phyloP scores from a whole-genome alignment of 2,113 vertebrate genomes.

The Orcinus orca region DNA sequence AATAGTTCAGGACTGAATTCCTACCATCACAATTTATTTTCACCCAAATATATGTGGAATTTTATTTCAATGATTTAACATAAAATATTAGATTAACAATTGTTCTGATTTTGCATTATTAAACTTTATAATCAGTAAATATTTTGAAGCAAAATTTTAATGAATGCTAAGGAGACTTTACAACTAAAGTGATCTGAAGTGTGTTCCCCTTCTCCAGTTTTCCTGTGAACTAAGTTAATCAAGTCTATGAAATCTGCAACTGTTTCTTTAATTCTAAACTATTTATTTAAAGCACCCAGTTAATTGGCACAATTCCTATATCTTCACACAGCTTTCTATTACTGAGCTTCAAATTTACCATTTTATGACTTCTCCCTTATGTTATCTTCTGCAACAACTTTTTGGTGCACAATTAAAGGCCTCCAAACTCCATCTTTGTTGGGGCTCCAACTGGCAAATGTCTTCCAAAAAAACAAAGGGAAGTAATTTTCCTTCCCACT shows the following conservation, averaged over 20 bases:
- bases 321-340: constrained; percentile 52
- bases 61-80: constrained; percentile 30
- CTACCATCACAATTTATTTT: constrained; percentile 38
- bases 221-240: background rate
- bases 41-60: background rate
- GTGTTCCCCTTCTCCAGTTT: background rate
- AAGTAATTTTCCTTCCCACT: constrained; percentile 51
- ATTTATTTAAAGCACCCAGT: constrained; percentile 61
- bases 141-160: constrained; percentile 29
- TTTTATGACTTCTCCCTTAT: constrained; percentile 71
- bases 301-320: constrained; percentile 59
- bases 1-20: background rate
- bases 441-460: constrained; percentile 72
- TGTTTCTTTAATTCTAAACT: constrained; percentile 68
- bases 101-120: background rate
- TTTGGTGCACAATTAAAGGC: constrained; percentile 65
- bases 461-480: constrained; percentile 14
- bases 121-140: constrained; percentile 11
- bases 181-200: background rate
- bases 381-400: constrained; percentile 66
- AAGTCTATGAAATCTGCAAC: constrained; percentile 50
- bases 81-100: constrained; percentile 18
- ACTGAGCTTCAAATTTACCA: constrained; percentile 67
- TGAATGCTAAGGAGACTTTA: background rate
- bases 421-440: constrained; percentile 61